Evolutionary conservation across 2,113 vertebrate species (phyloP).

Genomic region (Symphodus melops): DNA sequence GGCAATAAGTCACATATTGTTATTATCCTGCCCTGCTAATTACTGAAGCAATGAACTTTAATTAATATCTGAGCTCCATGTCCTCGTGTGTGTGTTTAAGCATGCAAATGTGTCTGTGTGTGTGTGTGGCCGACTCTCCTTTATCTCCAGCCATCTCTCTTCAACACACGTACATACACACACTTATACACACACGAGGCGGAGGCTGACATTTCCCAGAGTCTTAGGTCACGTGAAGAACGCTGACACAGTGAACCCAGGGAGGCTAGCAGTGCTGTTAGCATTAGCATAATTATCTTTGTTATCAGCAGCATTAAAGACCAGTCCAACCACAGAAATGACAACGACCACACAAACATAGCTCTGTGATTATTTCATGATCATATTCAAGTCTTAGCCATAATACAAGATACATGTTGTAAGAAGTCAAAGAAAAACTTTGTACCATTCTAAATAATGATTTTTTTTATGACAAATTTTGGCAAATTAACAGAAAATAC

Average conservation of each 20-base stretch:
- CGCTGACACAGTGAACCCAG: constrained; percentile 68
- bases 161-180: constrained; percentile 46
- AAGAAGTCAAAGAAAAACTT: too few species aligned
- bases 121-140: constrained; percentile 45
- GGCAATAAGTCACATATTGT: constrained; percentile 80
- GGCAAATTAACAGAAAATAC: too few species aligned
- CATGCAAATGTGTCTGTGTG: constrained; percentile 52
- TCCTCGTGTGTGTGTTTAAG: constrained; percentile 52
- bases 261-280: constrained; percentile 56
- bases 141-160: constrained; percentile 72
- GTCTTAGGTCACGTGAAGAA: constrained; percentile 65
- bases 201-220: constrained; percentile 75
- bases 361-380: neutral
- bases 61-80: constrained; percentile 73
- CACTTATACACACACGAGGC: constrained; percentile 11
- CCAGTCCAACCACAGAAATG: constrained; percentile 26
- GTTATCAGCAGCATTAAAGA: constrained; percentile 46
- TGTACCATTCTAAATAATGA: too few species aligned
- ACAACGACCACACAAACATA: constrained; percentile 7
- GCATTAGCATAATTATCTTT: constrained; percentile 78
- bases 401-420: too few species aligned
- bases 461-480: too few species aligned
- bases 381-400: too few species aligned
- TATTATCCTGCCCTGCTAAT: constrained; percentile 82
- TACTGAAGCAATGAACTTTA: constrained; percentile 84